Evolutionary conservation across 2,888 invertebrate species (phyloP).

Genomic region (Scaptomyza polygonia): DNA sequence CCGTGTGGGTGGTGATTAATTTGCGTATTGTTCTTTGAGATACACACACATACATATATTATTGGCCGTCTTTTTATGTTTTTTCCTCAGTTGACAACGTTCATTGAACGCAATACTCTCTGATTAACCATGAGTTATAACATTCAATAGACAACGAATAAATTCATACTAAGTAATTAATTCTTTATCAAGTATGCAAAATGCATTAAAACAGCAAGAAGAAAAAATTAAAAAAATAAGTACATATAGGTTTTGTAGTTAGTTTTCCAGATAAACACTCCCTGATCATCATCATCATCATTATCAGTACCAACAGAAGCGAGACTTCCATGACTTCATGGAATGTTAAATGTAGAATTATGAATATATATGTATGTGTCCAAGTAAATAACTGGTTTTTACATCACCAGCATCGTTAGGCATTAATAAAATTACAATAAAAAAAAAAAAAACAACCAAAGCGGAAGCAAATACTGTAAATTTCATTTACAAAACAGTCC

Average conservation of each 20-base stretch:
- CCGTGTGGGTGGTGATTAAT: constrained; percentile 72
- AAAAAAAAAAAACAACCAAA: constrained; percentile 53
- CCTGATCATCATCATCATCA: constrained; percentile 22
- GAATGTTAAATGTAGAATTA: constrained; percentile 64
- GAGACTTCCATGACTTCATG: no score
- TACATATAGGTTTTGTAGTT: no score
- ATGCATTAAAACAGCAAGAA: no score
- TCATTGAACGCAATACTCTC: constrained; percentile 38
- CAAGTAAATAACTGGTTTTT: constrained; percentile 64
- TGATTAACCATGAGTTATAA: constrained; percentile 34
- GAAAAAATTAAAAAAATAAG: no score
- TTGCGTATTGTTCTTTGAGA: constrained; percentile 67
- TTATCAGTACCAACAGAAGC: no score
- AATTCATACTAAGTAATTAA: neutral
- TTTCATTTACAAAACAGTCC: constrained; percentile 78
- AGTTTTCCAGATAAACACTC: constrained; percentile 10
- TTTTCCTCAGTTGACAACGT: constrained; percentile 28
- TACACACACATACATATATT: constrained; percentile 39
- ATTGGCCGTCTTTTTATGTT: constrained; percentile 13
- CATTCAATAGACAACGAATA: constrained; percentile 15
- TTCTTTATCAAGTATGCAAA: neutral
- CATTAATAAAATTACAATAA: constrained; percentile 59
- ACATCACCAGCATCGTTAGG: constrained; percentile 4
- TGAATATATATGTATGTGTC: constrained; percentile 45
- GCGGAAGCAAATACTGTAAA: constrained; percentile 72